Evolutionary conservation across 2,113 vertebrate species (phyloP).

Genomic region (Chamaea fasciata): DNA sequence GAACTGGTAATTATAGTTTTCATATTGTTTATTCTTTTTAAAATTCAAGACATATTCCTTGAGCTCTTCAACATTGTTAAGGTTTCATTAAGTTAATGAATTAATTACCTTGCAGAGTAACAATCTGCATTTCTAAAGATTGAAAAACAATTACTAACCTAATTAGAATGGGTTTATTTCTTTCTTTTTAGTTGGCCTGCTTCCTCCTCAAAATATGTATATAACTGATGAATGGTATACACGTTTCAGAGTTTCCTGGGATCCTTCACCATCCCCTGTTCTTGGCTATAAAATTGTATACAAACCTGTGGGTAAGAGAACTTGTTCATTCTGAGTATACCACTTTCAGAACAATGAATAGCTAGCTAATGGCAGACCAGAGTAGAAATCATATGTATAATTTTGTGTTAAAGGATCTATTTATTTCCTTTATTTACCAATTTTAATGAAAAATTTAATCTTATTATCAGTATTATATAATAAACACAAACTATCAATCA

Average conservation of each 20-base stretch:
- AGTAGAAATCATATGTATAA: neutral
- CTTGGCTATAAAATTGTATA: constrained; percentile 93
- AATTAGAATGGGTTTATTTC: neutral
- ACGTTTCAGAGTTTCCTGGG: constrained; percentile 94
- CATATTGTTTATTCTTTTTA: neutral
- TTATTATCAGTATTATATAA: neutral
- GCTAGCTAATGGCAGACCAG: neutral
- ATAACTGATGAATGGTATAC: constrained; percentile 99
- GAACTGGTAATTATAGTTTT: constrained; percentile 77
- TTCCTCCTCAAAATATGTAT: constrained; percentile 90
- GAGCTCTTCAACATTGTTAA: neutral
- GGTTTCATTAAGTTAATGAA: neutral
- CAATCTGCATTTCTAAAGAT: neutral
- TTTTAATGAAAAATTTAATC: neutral
- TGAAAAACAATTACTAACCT: neutral
- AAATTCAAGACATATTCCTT: neutral
- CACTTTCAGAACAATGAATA: neutral
- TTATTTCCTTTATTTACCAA: neutral
- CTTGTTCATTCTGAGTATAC: neutral
- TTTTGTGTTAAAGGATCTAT: neutral
- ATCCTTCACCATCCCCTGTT: constrained; percentile 85
- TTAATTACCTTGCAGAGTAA: neutral
- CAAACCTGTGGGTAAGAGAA: constrained; percentile 83
- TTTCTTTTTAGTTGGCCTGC: constrained; percentile 80
- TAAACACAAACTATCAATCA: neutral